Conservation (phyloP, 2,888 invertebrate species). For the Pammene fasciana region DNA sequence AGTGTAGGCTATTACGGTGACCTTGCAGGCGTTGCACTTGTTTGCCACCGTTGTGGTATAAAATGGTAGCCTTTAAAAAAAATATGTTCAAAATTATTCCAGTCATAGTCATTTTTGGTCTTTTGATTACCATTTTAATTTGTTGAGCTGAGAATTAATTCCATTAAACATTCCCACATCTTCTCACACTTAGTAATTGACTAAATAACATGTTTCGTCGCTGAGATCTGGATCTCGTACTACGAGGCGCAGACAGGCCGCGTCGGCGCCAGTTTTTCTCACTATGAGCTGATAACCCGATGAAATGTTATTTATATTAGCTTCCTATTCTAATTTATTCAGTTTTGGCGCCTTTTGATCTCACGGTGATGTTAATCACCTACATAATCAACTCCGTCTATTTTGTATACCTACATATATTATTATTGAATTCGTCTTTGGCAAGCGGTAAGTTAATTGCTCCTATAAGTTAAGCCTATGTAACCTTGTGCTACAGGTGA, state of each 20-base stretch:
- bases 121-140: no score
- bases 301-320: slow-evolving; percentile 20
- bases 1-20: no score
- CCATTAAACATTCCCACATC: neutral
- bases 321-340: neutral
- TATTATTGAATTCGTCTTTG: no score
- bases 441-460: no score
- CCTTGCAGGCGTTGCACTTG: no score
- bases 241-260: slow-evolving; percentile 7
- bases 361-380: neutral
- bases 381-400: neutral
- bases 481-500: slow-evolving; percentile 82
- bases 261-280: slow-evolving; percentile 4
- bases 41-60: no score
- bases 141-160: no score
- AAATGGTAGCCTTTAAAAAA: no score
- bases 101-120: no score
- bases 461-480: no score
- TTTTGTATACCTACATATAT: no score
- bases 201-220: neutral
- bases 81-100: no score
- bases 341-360: neutral
- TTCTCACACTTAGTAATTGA: neutral
- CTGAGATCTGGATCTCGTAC: slow-evolving; percentile 15
- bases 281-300: neutral